Conservation (phyloP, 2,113 vertebrate species). For the Callipepla californica region DNA sequence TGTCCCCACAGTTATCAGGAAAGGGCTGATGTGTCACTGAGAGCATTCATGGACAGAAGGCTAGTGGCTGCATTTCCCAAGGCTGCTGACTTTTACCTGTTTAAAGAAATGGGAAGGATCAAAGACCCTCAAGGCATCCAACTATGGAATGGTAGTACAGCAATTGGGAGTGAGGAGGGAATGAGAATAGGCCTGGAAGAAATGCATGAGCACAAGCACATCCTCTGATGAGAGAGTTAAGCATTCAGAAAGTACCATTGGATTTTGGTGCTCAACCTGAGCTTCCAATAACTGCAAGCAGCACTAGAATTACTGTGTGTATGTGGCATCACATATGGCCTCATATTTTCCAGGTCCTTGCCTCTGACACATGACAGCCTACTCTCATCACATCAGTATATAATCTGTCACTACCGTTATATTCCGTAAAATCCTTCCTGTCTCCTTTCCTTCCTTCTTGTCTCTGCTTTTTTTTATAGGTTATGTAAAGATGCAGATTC, state of each 20-base stretch:
- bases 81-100: neutral
- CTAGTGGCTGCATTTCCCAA: neutral
- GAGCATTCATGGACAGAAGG: accelerated
- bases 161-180: neutral
- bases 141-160: neutral
- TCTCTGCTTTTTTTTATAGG: neutral
- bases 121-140: neutral
- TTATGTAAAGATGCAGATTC: neutral
- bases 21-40: neutral
- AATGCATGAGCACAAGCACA: neutral
- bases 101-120: neutral
- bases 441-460: neutral
- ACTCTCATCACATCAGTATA: neutral
- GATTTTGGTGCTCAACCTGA: neutral
- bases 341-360: neutral
- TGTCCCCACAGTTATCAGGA: neutral
- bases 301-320: neutral
- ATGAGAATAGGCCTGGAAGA: neutral
- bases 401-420: neutral
- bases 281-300: neutral
- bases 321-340: accelerated
- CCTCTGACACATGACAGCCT: neutral
- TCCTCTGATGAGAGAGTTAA: neutral
- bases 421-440: neutral
- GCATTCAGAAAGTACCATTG: neutral